phyloP scores from a whole-genome alignment of 2,113 vertebrate species.

The Camelus dromedarius region DNA sequence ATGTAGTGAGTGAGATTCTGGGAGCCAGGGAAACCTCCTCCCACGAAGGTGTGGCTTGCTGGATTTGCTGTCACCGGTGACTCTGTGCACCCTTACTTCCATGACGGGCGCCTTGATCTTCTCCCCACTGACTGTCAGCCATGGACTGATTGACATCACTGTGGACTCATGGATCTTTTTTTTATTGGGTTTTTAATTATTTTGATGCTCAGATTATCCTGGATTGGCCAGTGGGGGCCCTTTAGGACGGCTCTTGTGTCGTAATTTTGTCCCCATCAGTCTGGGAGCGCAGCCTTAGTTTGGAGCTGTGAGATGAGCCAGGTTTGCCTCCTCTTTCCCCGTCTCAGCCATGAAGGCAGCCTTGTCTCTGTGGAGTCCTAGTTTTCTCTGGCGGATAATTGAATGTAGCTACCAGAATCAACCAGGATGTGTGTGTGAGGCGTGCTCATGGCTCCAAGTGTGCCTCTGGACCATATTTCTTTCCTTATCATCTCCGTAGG shows the following conservation, averaged over 20 bases:
- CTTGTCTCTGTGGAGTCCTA: neutral
- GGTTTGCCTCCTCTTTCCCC: neutral
- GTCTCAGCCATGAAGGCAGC: neutral
- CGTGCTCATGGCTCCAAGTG: too few relatives aligned
- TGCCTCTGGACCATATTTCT: too few relatives aligned
- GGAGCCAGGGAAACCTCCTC: neutral
- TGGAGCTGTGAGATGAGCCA: too few relatives aligned
- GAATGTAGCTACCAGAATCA: too few relatives aligned
- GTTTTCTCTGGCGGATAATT: neutral
- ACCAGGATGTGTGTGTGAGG: neutral
- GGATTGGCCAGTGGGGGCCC: neutral
- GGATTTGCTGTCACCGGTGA: neutral
- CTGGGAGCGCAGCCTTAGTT: neutral
- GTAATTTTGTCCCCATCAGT: neutral
- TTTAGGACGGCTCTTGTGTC: neutral
- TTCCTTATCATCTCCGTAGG: neutral
- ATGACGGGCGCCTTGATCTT: fast-evolving
- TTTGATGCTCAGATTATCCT: neutral
- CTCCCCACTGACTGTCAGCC: too few relatives aligned
- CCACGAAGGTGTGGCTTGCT: fast-evolving
- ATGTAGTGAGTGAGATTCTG: neutral
- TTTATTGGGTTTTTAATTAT: neutral
- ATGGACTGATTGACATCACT: neutral
- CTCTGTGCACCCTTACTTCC: too few relatives aligned
- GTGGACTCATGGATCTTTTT: neutral